Evolutionary conservation across 2,797 vertebrate species (phyloP).

Genomic region (Chromis chromis): DNA sequence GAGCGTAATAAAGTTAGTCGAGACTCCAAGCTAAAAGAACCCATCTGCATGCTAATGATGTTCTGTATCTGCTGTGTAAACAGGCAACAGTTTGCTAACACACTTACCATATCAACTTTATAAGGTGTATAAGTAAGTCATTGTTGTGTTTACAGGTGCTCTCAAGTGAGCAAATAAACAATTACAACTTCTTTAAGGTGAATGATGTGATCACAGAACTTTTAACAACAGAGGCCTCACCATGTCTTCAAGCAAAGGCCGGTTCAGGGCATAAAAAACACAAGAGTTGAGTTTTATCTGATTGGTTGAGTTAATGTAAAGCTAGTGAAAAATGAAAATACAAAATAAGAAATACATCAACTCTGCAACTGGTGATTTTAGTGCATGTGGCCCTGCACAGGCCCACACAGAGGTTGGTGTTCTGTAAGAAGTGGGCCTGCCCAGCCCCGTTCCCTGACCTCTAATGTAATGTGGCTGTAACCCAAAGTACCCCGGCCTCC

Average conservation of each 20-base stretch:
- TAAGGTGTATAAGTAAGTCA: not conserved
- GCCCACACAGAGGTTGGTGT: conserved; percentile 1
- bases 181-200: too few relatives aligned
- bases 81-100: too few relatives aligned
- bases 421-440: not conserved
- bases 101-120: too few relatives aligned
- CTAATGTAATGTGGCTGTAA: not conserved
- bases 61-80: too few relatives aligned
- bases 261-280: not conserved
- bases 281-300: not conserved
- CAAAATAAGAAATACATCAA: not conserved
- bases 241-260: not conserved
- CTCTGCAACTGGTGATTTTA: not conserved
- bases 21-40: too few relatives aligned
- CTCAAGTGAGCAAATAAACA: too few relatives aligned
- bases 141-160: not conserved
- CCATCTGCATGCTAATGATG: too few relatives aligned
- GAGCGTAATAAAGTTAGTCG: too few relatives aligned
- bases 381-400: not conserved
- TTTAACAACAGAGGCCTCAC: too few relatives aligned
- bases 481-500: not conserved
- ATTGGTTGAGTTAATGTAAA: not conserved
- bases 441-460: conserved; percentile 2
- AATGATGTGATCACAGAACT: too few relatives aligned
- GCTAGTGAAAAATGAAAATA: not conserved